Evolutionary conservation across 2,797 vertebrate genomes (phyloP).

Genomic region (Bufotes viridis): DNA sequence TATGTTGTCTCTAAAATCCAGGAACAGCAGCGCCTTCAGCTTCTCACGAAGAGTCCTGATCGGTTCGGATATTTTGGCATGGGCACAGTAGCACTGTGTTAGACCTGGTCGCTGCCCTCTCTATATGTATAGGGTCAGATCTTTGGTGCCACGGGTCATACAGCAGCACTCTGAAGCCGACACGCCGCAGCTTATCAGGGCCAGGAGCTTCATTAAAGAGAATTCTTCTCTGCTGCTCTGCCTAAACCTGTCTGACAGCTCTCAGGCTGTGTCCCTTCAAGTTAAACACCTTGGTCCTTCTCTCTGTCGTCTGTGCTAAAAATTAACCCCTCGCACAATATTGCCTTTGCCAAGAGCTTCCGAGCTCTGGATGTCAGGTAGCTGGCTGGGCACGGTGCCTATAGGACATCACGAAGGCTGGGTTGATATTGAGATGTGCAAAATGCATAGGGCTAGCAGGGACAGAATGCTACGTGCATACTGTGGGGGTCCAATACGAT

Average conservation of each 20-base stretch:
- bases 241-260: conserved; percentile 55
- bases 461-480: too few relatives aligned
- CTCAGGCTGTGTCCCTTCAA: conserved; percentile 42
- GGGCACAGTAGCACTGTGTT: conserved; percentile 47
- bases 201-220: conserved; percentile 41
- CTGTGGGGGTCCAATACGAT: too few relatives aligned
- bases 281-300: conserved; percentile 55
- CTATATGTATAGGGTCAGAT: conserved; percentile 11
- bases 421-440: neutral
- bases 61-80: conserved; percentile 17
- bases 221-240: conserved; percentile 27
- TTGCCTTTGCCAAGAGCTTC: conserved; percentile 43
- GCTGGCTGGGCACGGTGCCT: neutral
- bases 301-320: conserved; percentile 63
- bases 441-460: neutral
- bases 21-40: conserved; percentile 27
- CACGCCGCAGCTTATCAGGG: conserved; percentile 33
- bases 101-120: neutral
- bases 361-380: neutral
- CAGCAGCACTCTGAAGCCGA: conserved; percentile 5
- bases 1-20: conserved; percentile 7
- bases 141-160: conserved; percentile 19
- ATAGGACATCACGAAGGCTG: neutral
- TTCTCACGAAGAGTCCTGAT: conserved; percentile 27
- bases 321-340: conserved; percentile 62